Percentiles rank a stretch among this genome's conserved stretches.
Evolutionary conservation across 1,140 invertebrate species (phyloP).

Genomic region (Rhizoglyphus robini): DNA sequence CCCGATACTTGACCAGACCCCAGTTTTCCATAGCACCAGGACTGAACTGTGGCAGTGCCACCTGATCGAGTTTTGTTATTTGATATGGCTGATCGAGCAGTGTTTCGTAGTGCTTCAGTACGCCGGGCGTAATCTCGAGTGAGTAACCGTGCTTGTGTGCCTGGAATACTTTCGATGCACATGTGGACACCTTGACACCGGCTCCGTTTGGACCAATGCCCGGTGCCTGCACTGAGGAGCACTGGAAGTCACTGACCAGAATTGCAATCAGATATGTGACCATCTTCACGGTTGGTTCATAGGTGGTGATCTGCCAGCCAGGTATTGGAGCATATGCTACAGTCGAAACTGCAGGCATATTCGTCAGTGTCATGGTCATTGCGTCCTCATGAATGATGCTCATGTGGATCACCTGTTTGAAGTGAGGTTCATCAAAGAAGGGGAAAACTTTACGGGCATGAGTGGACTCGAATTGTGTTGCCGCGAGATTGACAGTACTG

Average conservation of each 20-base stretch:
- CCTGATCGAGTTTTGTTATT: constrained; percentile 58
- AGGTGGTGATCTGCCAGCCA: constrained; percentile 36
- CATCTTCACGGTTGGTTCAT: constrained; percentile 68
- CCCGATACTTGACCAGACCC: constrained; percentile 41
- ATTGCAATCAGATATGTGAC: constrained; percentile 82
- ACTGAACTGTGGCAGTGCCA: constrained; percentile 83
- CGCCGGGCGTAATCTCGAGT: constrained; percentile 52
- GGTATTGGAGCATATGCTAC: background rate
- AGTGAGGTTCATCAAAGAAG: constrained; percentile 83
- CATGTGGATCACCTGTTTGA: constrained; percentile 72
- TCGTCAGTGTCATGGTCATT: constrained; percentile 55
- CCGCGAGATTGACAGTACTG: constrained; percentile 34
- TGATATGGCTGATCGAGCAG: constrained; percentile 72
- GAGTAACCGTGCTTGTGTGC: constrained; percentile 45
- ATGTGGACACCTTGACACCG: background rate
- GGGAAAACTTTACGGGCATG: constrained; percentile 59
- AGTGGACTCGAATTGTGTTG: constrained; percentile 42
- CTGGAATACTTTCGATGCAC: background rate
- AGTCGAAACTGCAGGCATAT: constrained; percentile 33
- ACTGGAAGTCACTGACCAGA: constrained; percentile 71
- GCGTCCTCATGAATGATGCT: constrained; percentile 49
- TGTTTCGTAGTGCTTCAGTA: constrained; percentile 66
- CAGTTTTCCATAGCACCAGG: constrained; percentile 94
- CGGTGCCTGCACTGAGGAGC: constrained; percentile 4
- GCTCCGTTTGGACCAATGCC: background rate